Evolutionary conservation across 2,888 invertebrate genomes (phyloP).

Genomic region (Hydriomena furcata): DNA sequence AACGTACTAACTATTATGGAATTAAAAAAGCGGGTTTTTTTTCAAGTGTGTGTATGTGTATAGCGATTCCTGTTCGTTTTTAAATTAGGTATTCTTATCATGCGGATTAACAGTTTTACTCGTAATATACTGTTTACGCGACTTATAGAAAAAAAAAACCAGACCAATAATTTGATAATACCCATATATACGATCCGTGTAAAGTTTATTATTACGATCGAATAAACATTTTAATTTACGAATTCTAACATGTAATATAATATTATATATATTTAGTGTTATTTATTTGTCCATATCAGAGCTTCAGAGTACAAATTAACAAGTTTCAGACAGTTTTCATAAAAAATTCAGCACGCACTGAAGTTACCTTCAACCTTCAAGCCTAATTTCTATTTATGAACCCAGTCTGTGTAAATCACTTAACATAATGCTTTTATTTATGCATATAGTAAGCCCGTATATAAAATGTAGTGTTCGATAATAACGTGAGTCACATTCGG

Average conservation of each 20-base stretch:
- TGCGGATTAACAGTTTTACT: too few relatives aligned
- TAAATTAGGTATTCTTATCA: too few relatives aligned
- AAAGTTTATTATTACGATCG: too few relatives aligned
- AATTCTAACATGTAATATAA: too few relatives aligned
- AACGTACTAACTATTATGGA: conserved; percentile 10
- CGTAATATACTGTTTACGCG: too few relatives aligned
- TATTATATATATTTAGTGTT: too few relatives aligned
- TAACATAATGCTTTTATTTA: background rate
- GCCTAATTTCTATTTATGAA: conserved; percentile 5
- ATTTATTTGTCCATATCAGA: too few relatives aligned
- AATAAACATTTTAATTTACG: too few relatives aligned
- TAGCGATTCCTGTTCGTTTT: background rate
- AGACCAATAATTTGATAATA: too few relatives aligned
- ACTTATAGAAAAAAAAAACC: too few relatives aligned
- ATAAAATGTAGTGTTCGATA: background rate
- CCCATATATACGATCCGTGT: too few relatives aligned
- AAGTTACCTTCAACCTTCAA: conserved; percentile 14
- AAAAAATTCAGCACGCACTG: conserved; percentile 11
- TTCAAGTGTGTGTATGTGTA: background rate
- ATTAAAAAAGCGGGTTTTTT: background rate
- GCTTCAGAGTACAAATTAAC: conserved; percentile 4
- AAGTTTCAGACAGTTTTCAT: conserved; percentile 12
- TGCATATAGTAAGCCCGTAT: background rate
- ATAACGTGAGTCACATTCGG: conserved; percentile 5
- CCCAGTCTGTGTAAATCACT: conserved; percentile 1